Evolutionary conservation across 2,888 invertebrate genomes (phyloP), one percentile per base, ranked within the genome.

Genomic region (Phortica magna): DNA sequence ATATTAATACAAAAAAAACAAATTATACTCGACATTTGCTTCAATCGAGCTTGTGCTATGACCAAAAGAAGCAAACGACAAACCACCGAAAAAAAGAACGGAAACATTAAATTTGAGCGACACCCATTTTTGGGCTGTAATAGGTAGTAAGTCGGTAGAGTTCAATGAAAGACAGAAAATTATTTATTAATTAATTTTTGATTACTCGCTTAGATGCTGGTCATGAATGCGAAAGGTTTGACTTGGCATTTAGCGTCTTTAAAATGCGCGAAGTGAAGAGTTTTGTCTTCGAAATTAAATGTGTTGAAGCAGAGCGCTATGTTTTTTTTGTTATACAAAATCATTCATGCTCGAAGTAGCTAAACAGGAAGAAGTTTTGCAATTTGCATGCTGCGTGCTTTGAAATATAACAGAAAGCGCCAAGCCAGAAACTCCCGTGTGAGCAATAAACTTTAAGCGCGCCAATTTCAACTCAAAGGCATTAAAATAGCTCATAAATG

Each of bases 21-120:
- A 83, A 82, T 84, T 82, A 79, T 75, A 76, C 81, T 78, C 75
- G 48, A 14, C 9, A 14, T 9, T 48, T 48, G 48, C 48, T 48
- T 12, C 48, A 48, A 12, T 48, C 48, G 7, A 48, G 14, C 10
- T 48, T 48, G 48, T 2, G 10, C 9, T 48, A 2, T 48, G 48
- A 14, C 9, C 9, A 48, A 48, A 12, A 48, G 2, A 48, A 48
- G 48, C 48, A 6, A 48, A 9, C 48, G 48, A 48, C 48, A 48
- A 48, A 48, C 48, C 7, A 7, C 7, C 14, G 48, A 61, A 4
- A 61, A 22, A 61, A 22, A 17, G 31, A 61, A 61, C 61, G 61
- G 61, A 61, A 61, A 12, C 10, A 19, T 22, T 22, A 19, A 61
- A 61, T 61, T 61, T 61, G 31, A 31, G 31, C 31, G 31, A 31